Evolutionary conservation across 2,888 invertebrate genomes (phyloP), one percentile per base, ranked within the genome.

Genomic region (Calliscelio sp.): DNA sequence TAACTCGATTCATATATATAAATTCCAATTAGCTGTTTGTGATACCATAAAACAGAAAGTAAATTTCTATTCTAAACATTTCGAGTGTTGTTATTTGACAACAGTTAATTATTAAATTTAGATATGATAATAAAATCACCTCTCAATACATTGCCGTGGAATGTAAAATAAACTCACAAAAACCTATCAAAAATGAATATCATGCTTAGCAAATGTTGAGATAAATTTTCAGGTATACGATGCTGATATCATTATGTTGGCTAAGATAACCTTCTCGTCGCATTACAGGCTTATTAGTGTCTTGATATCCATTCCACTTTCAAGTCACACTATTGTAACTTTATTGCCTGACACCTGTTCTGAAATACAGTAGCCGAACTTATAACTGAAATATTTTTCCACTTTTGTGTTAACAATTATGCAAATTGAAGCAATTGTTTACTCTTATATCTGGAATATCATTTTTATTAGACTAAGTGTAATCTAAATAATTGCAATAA

Each of bases 301-400:
- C 85, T 57, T 44, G 80, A 68, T 79, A 75, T 77, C 61, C 71
- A 79, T 63, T 78, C 55, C 68, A 77, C 66, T 75, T 61, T 57
- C 86, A 80, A 85, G 75, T 51, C 73, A 70, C 65, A 79, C 73
- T 85, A 85, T 86, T 83, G 85, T 85, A 83, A 86, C 83, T 88
- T 89, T 90, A 89, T 87, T 84, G 77, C 81, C 71, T 71, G 82
- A 78, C 88, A 88, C 87, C 87, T 88, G 87, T 88, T 86, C 85
- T 68, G 71, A 86, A 83, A 81, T 28, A 65, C 83, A 25, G 83
- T 85, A 85, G 85, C 78, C 46, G 63, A 74, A 61, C 44, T 70
- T 51, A 20, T 28, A 38, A 32, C 18, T 44, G 32, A 7, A 32
- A 32, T 7, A 32, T 5, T 32, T 32, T 32, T 32, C 5, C 5